These are phyloP conservation scores for Geotrupes spiniger DNA, from an alignment of 2,888 invertebrate genomes.

Conservation along the genomic window DNA sequence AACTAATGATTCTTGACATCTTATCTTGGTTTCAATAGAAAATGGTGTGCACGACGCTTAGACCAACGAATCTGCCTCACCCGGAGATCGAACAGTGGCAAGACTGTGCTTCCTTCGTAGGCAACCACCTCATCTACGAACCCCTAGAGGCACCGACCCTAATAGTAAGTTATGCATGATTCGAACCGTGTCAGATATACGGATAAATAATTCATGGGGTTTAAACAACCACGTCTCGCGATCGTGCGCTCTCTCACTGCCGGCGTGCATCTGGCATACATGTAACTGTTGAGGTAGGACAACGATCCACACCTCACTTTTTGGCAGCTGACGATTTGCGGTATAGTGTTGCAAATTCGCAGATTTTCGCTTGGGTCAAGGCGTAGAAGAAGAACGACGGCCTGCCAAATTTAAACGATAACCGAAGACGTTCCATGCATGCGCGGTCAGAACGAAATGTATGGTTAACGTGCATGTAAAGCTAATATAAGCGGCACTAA, in stretches of 20 bases:
- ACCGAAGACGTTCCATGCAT: too few species aligned
- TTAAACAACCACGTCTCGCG: slow-evolving; percentile 5
- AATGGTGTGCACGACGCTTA: slow-evolving; percentile 82
- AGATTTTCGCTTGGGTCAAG: too few species aligned
- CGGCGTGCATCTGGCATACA: too few species aligned
- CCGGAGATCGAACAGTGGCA: slow-evolving; percentile 69
- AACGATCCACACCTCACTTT: too few species aligned
- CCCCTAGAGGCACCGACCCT: slow-evolving; percentile 63
- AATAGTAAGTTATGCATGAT: slow-evolving; percentile 59
- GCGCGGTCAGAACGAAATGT: too few species aligned
- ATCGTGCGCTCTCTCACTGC: background rate
- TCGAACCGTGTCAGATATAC: slow-evolving; percentile 12
- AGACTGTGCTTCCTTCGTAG: slow-evolving; percentile 69
- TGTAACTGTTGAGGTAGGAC: too few species aligned
- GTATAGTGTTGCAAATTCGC: too few species aligned
- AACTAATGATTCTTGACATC: background rate
- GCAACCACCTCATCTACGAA: slow-evolving; percentile 75
- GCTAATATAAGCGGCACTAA: too few species aligned
- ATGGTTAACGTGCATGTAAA: too few species aligned
- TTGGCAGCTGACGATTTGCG: too few species aligned
- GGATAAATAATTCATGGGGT: slow-evolving; percentile 12
- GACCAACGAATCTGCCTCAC: slow-evolving; percentile 73
- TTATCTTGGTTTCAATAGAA: slow-evolving; percentile 59
- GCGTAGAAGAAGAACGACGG: too few species aligned
- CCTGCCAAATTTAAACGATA: too few species aligned